Conservation (phyloP, 2,888 invertebrate genomes). For the Acrobasis suavella region DNA sequence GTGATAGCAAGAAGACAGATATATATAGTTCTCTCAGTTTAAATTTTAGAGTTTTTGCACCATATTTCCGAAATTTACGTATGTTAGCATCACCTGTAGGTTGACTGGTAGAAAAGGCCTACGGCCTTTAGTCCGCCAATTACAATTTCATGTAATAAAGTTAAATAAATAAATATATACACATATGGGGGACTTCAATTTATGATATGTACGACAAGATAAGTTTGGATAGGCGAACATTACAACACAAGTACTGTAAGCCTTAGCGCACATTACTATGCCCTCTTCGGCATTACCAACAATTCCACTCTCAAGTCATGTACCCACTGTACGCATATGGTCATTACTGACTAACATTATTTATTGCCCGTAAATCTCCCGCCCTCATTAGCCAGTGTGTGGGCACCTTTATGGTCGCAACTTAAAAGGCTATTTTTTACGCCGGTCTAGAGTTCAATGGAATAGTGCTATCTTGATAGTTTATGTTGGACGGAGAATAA, state of each 20-base stretch:
- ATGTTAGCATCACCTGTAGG: too few species aligned
- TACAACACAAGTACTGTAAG: background rate
- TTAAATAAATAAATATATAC: too few species aligned
- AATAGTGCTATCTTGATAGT: conserved; percentile 20
- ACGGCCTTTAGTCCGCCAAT: too few species aligned
- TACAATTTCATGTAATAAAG: too few species aligned
- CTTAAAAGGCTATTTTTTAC: conserved; percentile 52
- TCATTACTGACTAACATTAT: conserved; percentile 68
- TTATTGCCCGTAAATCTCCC: conserved; percentile 71
- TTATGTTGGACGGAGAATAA: background rate
- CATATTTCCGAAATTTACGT: too few species aligned
- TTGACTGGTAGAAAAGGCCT: too few species aligned
- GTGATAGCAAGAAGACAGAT: too few species aligned
- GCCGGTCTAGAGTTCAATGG: conserved; percentile 45
- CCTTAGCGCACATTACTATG: conserved; percentile 1
- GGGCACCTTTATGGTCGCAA: conserved; percentile 67
- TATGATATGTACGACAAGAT: too few species aligned
- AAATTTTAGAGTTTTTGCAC: too few species aligned
- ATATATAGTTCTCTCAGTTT: too few species aligned
- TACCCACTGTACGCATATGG: conserved; percentile 41
- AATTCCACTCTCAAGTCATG: conserved; percentile 18
- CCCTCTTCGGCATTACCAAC: background rate
- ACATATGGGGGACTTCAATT: too few species aligned
- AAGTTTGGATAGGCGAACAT: background rate
- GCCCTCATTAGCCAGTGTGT: conserved; percentile 71